These are phyloP conservation scores for Cichladusa arquata DNA, from an alignment of 2,113 vertebrate genomes.

Conservation along the genomic window DNA sequence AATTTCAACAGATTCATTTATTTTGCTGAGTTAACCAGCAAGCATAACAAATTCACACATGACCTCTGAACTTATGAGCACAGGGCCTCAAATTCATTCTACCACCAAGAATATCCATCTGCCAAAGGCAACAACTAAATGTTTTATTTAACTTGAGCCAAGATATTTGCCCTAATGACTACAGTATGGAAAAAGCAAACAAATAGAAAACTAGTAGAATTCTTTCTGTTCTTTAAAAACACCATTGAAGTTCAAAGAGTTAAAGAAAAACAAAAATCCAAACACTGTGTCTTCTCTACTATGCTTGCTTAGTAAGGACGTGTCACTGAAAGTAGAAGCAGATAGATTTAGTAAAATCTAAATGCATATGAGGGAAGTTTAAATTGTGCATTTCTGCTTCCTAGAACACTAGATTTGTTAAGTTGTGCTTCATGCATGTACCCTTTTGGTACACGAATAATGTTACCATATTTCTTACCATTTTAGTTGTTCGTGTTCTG, in stretches of 20 bases:
- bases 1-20: conserved; percentile 66
- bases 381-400: background rate
- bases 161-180: conserved; percentile 25
- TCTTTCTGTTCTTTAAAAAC: conserved; percentile 21
- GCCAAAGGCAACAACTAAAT: conserved; percentile 53
- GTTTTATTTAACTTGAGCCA: conserved; percentile 46
- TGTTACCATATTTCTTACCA: background rate
- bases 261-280: background rate
- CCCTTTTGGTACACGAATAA: background rate
- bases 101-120: conserved; percentile 27
- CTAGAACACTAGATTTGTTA: background rate
- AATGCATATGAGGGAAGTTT: background rate
- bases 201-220: background rate
- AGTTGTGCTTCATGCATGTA: background rate
- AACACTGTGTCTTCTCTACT: background rate
- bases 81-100: conserved; percentile 15
- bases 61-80: conserved; percentile 25
- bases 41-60: conserved; percentile 60
- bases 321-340: background rate
- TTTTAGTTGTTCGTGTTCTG: background rate
- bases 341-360: background rate
- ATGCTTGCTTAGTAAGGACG: background rate
- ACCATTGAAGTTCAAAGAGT: background rate
- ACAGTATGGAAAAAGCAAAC: background rate
- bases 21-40: conserved; percentile 61